Percentiles rank a stretch among this genome's conserved stretches.
Evolutionary conservation across 2,797 vertebrate genomes (phyloP).

Genomic region (Lycodopsis pacificus): DNA sequence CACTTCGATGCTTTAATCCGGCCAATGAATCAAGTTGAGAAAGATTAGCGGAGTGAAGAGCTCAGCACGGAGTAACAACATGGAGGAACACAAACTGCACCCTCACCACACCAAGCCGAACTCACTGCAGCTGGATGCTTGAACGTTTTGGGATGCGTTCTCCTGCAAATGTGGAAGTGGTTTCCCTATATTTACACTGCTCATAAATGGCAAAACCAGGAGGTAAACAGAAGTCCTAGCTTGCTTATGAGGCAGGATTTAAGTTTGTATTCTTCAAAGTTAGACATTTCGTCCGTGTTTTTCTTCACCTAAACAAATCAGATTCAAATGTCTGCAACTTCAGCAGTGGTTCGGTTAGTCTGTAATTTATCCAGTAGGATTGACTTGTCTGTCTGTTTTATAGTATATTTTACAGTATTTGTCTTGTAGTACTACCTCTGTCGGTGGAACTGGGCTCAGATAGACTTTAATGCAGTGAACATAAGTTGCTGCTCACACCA

Average conservation of each 20-base stretch:
- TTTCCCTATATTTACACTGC: not conserved
- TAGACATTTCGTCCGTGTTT: no score
- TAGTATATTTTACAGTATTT: no score
- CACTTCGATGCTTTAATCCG: constrained; percentile 17
- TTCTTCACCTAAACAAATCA: not conserved
- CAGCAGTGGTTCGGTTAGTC: not conserved
- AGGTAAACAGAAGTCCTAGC: not conserved
- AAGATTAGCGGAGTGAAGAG: constrained; percentile 29
- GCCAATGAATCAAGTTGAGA: constrained; percentile 5
- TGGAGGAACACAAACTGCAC: not conserved
- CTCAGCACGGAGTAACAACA: constrained; percentile 11
- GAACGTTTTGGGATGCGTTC: not conserved
- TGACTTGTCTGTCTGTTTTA: not conserved
- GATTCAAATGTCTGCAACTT: not conserved
- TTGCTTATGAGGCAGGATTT: no score
- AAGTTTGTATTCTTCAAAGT: no score
- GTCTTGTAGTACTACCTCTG: no score
- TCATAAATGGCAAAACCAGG: not conserved
- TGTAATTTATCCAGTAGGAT: not conserved
- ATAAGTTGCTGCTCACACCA: not conserved
- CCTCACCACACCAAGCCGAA: not conserved
- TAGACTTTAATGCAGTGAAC: not conserved
- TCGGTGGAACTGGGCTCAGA: no score
- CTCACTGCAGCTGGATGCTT: not conserved
- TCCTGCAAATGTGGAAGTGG: not conserved